Percentiles rank a stretch among this genome's conserved stretches.
phyloP scores from a whole-genome alignment of 2,888 invertebrate genomes.

The Cryptocephalus primarius region DNA sequence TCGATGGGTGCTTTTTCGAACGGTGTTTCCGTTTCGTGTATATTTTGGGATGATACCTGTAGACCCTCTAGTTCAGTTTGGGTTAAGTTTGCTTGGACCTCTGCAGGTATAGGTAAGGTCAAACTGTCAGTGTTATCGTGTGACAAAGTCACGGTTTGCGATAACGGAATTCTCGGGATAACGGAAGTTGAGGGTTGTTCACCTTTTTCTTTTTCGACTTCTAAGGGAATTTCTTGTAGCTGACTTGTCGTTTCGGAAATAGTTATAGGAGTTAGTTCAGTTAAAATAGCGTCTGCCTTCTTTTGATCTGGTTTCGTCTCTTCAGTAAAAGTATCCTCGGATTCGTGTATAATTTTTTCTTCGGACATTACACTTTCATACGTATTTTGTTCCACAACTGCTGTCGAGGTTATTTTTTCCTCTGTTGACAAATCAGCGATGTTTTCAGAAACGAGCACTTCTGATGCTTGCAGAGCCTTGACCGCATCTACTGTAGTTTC shows the following conservation, averaged over 20 bases:
- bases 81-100: conserved; percentile 18
- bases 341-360: conserved; percentile 38
- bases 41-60: conserved; percentile 38
- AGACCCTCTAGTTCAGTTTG: conserved; percentile 38
- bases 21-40: conserved; percentile 37
- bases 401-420: conserved; percentile 21
- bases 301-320: conserved; percentile 26
- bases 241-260: conserved; percentile 24
- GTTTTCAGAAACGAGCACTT: conserved; percentile 22
- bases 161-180: conserved; percentile 20
- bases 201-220: conserved; percentile 7
- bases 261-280: conserved; percentile 35
- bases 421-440: conserved; percentile 21
- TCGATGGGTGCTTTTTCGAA: conserved; percentile 27
- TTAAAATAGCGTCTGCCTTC: conserved; percentile 33
- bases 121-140: conserved; percentile 37
- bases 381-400: conserved; percentile 33
- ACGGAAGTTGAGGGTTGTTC: conserved; percentile 17
- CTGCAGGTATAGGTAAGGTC: conserved; percentile 22
- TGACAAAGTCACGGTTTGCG: conserved; percentile 27
- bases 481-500: conserved; percentile 30
- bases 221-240: conserved; percentile 24
- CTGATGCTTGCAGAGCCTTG: conserved; percentile 30
- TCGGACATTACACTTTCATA: conserved; percentile 35
- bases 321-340: conserved; percentile 32